A percentile compares a stretch with the other conserved stretches of the same genome.
Evolutionary conservation across 1,140 invertebrate species (phyloP).

Genomic region (Drosophila rhopaloa): DNA sequence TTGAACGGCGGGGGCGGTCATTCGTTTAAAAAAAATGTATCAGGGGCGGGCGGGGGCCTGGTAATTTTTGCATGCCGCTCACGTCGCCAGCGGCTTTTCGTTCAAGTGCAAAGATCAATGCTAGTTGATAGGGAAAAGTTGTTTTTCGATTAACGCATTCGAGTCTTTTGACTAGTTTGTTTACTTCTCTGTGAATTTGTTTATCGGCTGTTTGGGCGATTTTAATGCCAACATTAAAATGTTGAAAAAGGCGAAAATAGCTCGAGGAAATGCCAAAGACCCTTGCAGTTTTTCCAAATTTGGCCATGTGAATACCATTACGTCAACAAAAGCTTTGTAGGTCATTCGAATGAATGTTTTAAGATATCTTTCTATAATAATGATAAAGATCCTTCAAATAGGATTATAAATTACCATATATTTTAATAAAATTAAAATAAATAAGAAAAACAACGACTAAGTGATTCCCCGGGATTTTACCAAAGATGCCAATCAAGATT

Average conservation of each 20-base stretch:
- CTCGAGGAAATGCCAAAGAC: constrained; percentile 4
- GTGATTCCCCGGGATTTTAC: too few relatives aligned
- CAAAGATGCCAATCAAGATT: too few relatives aligned
- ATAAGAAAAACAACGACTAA: background rate
- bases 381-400: too few relatives aligned
- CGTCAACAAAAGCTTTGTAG: too few relatives aligned
- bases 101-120: constrained; percentile 66
- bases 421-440: background rate
- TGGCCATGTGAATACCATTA: background rate
- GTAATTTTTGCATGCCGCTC: constrained; percentile 31
- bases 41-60: constrained; percentile 11
- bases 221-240: constrained; percentile 43
- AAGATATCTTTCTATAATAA: background rate
- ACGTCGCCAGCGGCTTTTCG: constrained; percentile 20
- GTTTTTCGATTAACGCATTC: constrained; percentile 50
- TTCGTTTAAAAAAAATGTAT: constrained; percentile 16
- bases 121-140: constrained; percentile 55
- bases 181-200: constrained; percentile 56
- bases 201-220: constrained; percentile 42
- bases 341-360: background rate
- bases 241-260: constrained; percentile 8
- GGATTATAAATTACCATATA: too few relatives aligned
- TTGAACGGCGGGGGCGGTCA: constrained; percentile 11
- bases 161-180: constrained; percentile 52
- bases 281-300: background rate